Percentiles rank a stretch among this genome's conserved stretches.
Evolutionary conservation across 2,888 invertebrate genomes (phyloP).

Genomic region (Diplazon laetatorius): DNA sequence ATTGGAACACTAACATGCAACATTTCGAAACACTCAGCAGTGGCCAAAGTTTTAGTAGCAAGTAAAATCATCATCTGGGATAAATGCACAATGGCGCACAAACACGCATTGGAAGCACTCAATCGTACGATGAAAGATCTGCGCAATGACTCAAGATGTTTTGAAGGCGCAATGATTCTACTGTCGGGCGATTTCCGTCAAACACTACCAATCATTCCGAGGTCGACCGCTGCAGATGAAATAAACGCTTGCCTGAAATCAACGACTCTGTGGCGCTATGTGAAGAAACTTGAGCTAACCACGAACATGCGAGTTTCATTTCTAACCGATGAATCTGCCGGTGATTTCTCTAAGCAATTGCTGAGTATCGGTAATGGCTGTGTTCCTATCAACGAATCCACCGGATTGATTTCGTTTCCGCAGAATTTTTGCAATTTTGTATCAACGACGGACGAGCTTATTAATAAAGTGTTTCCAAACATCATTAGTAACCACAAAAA

Average conservation of each 20-base stretch:
- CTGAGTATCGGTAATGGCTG: constrained; percentile 63
- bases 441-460: constrained; percentile 69
- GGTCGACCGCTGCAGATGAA: constrained; percentile 39
- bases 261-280: constrained; percentile 62
- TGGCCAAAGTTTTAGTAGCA: constrained; percentile 62
- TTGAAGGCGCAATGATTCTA: constrained; percentile 39
- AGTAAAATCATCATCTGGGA: constrained; percentile 77
- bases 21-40: constrained; percentile 61
- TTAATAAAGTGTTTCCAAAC: constrained; percentile 74
- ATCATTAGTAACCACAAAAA: constrained; percentile 71
- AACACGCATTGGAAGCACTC: constrained; percentile 45
- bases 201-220: constrained; percentile 50
- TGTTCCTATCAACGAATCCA: constrained; percentile 70
- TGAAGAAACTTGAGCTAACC: constrained; percentile 61
- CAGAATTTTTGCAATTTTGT: constrained; percentile 75
- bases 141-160: constrained; percentile 34
- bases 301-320: constrained; percentile 71
- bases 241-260: constrained; percentile 48
- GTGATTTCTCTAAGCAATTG: constrained; percentile 30
- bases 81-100: too few species aligned
- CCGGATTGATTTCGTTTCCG: too few species aligned
- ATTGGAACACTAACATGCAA: constrained; percentile 66
- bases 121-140: constrained; percentile 46
- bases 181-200: constrained; percentile 55
- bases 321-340: constrained; percentile 70